Percentiles rank a stretch among this genome's conserved stretches.
These are phyloP conservation scores for Tiliacea citrago DNA, from an alignment of 2,888 invertebrate species.

Conservation along the genomic window DNA sequence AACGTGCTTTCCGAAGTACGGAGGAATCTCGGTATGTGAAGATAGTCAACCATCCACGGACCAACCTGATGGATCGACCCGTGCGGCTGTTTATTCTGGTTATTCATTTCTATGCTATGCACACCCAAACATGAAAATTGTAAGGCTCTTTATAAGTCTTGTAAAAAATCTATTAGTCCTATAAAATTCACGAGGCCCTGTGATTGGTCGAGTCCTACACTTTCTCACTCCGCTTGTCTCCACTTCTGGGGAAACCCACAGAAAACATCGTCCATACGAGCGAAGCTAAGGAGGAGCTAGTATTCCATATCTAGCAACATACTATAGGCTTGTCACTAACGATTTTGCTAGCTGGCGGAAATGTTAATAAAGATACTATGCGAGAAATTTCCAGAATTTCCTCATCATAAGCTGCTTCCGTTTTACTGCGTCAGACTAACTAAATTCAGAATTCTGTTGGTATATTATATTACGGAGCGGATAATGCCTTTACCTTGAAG, in stretches of 20 bases:
- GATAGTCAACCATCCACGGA: not conserved
- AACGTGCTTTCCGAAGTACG: not conserved
- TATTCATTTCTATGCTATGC: too few relatives aligned
- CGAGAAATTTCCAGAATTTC: not conserved
- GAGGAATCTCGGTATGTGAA: not conserved
- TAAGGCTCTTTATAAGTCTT: too few relatives aligned
- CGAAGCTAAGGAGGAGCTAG: not conserved
- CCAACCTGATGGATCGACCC: not conserved
- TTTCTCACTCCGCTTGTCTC: too few relatives aligned
- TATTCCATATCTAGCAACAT: not conserved
- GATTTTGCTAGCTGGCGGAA: too few relatives aligned
- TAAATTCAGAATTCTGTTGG: constrained; percentile 34
- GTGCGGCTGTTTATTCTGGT: not conserved
- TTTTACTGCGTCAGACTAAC: constrained; percentile 25
- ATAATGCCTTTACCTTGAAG: constrained; percentile 32
- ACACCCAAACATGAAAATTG: too few relatives aligned
- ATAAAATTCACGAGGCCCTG: not conserved
- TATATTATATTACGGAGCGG: constrained; percentile 26
- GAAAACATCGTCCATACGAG: not conserved
- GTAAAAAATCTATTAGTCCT: too few relatives aligned
- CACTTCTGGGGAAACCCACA: not conserved
- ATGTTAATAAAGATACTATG: too few relatives aligned
- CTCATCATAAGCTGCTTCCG: constrained; percentile 38
- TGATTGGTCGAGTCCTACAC: not conserved
- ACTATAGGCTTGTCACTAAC: not conserved